A percentile compares a stretch with the other conserved stretches of the same genome.
phyloP scores from a whole-genome alignment of 2,113 vertebrate species.

The Dipodomys spectabilis region DNA sequence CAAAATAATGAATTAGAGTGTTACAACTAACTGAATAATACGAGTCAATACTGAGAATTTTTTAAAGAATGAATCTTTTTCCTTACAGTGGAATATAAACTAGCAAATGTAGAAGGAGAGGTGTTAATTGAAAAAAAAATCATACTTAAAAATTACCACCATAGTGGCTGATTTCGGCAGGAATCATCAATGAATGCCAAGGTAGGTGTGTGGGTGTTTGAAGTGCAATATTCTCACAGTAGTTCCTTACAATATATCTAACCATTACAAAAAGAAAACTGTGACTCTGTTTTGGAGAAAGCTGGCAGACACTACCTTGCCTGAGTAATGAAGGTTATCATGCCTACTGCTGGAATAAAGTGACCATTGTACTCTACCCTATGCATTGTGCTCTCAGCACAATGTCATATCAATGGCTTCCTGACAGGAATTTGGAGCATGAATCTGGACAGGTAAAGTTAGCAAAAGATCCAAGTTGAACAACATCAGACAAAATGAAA shows the following conservation, averaged over 20 bases:
- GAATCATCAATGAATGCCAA: background rate
- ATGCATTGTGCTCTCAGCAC: background rate
- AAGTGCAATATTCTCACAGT: background rate
- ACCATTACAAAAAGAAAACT: background rate
- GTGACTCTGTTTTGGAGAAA: background rate
- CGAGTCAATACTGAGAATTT: background rate
- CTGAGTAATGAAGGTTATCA: background rate
- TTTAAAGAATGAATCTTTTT: background rate
- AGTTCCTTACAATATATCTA: background rate
- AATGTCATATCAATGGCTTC: background rate
- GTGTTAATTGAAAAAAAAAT: background rate
- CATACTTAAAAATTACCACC: background rate
- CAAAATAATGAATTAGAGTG: background rate
- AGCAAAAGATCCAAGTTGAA: background rate
- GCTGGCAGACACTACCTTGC: background rate
- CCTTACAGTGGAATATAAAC: background rate
- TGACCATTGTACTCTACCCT: background rate
- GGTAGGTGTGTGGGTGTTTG: background rate
- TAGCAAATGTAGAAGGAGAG: constrained; percentile 9
- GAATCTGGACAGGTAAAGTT: background rate
- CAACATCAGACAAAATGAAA: constrained; percentile 13
- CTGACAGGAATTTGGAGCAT: background rate
- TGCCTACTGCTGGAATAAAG: background rate
- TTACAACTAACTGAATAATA: background rate
- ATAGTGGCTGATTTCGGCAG: background rate